Conservation (phyloP, 2,113 vertebrate species). For the Serilophus lunatus region DNA sequence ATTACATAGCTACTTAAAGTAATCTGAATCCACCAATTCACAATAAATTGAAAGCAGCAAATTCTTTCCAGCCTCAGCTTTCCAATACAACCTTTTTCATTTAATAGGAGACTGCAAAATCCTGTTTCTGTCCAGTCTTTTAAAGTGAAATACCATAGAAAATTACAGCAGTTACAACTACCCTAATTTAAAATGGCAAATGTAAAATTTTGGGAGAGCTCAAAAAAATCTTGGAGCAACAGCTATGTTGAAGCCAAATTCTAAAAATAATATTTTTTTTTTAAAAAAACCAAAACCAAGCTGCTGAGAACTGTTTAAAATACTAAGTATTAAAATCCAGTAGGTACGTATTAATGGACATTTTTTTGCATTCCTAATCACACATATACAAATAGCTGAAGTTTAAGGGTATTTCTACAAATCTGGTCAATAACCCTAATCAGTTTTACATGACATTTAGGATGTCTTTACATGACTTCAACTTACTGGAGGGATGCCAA, state of each 20-base stretch:
- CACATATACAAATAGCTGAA: too few relatives aligned
- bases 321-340: neutral
- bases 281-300: neutral
- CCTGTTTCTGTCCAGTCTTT: neutral
- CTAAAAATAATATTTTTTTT: neutral
- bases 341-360: neutral
- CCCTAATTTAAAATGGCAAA: neutral
- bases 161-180: neutral
- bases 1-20: slow-evolving; percentile 57
- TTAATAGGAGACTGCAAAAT: neutral
- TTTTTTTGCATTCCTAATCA: neutral
- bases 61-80: slow-evolving; percentile 42
- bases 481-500: neutral
- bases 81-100: slow-evolving; percentile 19
- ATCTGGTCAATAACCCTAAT: neutral
- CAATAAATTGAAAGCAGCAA: slow-evolving; percentile 61
- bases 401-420: neutral
- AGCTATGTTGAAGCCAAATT: neutral
- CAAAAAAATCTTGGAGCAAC: neutral
- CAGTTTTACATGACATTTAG: neutral
- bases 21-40: slow-evolving; percentile 67
- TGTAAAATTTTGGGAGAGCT: neutral
- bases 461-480: neutral
- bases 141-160: neutral
- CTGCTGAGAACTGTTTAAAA: neutral